phyloP scores from a whole-genome alignment of 2,113 vertebrate species.

The Chaenocephalus aceratus region DNA sequence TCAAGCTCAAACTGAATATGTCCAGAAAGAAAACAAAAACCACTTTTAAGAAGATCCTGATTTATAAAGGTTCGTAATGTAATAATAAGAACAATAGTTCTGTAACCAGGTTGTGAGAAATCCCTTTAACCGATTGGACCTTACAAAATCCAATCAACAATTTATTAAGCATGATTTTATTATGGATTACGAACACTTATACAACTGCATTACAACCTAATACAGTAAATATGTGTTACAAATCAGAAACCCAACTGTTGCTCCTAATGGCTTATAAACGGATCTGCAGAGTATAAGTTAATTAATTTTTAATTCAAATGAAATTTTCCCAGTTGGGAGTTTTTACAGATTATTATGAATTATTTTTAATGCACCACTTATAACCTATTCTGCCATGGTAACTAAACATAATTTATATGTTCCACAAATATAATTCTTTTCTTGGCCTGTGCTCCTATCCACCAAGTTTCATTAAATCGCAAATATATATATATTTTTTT shows the following conservation, averaged over 20 bases:
- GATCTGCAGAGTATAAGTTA: not conserved
- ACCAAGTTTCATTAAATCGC: too few species aligned
- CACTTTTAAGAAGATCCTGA: not conserved
- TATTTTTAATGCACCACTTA: too few species aligned
- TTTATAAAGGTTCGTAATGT: not conserved
- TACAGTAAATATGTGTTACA: not conserved
- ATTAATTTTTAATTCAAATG: not conserved
- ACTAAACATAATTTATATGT: too few species aligned
- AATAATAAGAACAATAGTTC: not conserved
- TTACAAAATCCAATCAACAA: not conserved
- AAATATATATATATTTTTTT: too few species aligned
- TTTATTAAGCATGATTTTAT: not conserved
- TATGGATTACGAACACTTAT: not conserved
- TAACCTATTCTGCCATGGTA: too few species aligned
- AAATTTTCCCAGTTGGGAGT: too few species aligned
- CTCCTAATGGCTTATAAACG: not conserved
- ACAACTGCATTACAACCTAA: not conserved
- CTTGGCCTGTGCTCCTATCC: too few species aligned
- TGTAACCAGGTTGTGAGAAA: not conserved
- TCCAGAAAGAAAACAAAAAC: not conserved
- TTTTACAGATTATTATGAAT: too few species aligned
- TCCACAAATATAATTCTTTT: too few species aligned
- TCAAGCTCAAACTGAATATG: conserved; percentile 12
- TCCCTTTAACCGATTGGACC: not conserved
- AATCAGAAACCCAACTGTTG: not conserved